phyloP scores from a whole-genome alignment of 1,140 invertebrate species.

The Anagrus nilaparvatae region DNA sequence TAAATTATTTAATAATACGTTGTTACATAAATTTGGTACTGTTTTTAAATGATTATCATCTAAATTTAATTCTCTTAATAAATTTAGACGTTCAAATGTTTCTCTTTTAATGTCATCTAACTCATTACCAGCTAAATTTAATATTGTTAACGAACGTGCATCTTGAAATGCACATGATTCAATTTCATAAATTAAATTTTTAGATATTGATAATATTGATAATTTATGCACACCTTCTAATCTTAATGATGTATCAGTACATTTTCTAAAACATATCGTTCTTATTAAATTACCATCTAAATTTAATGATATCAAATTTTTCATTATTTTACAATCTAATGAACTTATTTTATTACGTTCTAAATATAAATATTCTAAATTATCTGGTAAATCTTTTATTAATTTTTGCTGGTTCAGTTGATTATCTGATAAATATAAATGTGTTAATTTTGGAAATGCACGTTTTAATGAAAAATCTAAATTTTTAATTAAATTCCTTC shows the following conservation, averaged over 20 bases:
- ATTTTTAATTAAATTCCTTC: slow-evolving; percentile 18
- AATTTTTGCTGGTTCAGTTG: slow-evolving; percentile 20
- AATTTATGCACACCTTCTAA: slow-evolving; percentile 19
- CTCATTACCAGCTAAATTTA: slow-evolving; percentile 29
- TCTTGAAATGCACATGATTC: slow-evolving; percentile 24
- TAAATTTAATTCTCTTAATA: slow-evolving; percentile 23
- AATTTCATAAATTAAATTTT: slow-evolving; percentile 23
- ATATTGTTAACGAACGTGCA: slow-evolving; percentile 11
- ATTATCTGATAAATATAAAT: slow-evolving; percentile 31
- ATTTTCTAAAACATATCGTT: slow-evolving; percentile 22
- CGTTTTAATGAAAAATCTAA: slow-evolving; percentile 19
- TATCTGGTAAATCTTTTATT: slow-evolving; percentile 21
- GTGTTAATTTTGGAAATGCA: slow-evolving; percentile 23
- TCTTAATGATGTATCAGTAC: slow-evolving; percentile 15
- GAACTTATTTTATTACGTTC: slow-evolving; percentile 26
- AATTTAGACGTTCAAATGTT: slow-evolving; percentile 17
- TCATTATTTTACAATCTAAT: slow-evolving; percentile 15
- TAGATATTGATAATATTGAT: slow-evolving; percentile 22
- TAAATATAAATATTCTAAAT: slow-evolving; percentile 24
- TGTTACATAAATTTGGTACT: slow-evolving; percentile 23
- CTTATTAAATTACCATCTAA: slow-evolving; percentile 26
- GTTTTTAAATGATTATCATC: slow-evolving; percentile 24
- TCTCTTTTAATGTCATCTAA: slow-evolving; percentile 13
- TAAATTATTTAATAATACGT: slow-evolving; percentile 18
- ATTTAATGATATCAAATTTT: slow-evolving; percentile 18